These are phyloP conservation scores for Vidua macroura DNA, from an alignment of 2,113 vertebrate species.

Conservation along the genomic window DNA sequence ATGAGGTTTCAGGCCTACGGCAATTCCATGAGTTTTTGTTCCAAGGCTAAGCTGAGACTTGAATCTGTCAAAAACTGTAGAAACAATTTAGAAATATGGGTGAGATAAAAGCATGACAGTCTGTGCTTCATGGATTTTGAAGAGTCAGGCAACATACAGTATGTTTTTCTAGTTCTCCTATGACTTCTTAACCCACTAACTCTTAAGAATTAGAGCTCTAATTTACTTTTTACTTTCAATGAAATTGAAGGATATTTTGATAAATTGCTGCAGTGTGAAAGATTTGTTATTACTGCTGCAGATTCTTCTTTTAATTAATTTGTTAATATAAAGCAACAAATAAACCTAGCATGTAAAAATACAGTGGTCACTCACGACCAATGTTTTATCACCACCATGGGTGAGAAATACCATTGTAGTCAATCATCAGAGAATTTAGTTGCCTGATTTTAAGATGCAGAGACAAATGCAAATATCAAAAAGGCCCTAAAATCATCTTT, in stretches of 20 bases:
- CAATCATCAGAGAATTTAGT: background rate
- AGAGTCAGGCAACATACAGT: background rate
- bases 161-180: background rate
- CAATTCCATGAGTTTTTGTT: background rate
- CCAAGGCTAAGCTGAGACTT: background rate
- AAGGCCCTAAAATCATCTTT: background rate
- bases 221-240: background rate
- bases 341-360: background rate
- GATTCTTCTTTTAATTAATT: background rate
- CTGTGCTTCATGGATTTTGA: background rate
- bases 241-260: background rate
- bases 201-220: background rate
- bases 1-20: background rate
- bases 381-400: background rate
- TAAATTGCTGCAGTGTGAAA: background rate
- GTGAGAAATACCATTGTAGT: background rate
- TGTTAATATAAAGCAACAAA: background rate
- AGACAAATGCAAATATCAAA: background rate
- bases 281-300: background rate
- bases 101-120: background rate
- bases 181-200: background rate
- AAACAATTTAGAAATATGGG: background rate
- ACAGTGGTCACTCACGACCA: background rate
- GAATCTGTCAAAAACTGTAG: background rate
- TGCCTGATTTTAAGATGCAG: background rate